A percentile compares a stretch with the other conserved stretches of the same genome.
Evolutionary conservation across 2,888 invertebrate species (phyloP).

Genomic region (Acanthoscelides obtectus): DNA sequence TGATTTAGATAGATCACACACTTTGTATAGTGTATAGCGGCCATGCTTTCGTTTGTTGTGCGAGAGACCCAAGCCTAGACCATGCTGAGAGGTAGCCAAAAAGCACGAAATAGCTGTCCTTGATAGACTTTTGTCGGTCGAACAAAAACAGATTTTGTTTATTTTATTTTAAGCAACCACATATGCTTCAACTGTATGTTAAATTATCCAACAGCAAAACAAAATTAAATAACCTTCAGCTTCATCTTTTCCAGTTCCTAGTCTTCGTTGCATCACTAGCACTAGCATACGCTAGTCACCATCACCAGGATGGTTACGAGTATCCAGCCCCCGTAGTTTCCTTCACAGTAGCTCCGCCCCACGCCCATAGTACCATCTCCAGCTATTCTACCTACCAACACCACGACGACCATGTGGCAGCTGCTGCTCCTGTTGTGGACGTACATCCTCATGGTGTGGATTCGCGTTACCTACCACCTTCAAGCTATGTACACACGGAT

Average conservation of each 20-base stretch:
- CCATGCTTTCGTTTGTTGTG: no score
- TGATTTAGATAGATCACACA: no score
- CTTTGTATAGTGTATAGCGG: no score
- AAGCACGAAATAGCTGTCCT: no score
- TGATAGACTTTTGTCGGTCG: no score
- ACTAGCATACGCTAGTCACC: background rate
- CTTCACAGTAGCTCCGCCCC: background rate
- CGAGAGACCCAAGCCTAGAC: no score
- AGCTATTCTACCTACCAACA: slow-evolving; percentile 16
- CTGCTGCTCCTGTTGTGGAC: slow-evolving; percentile 17
- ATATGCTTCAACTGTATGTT: no score
- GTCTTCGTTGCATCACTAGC: background rate
- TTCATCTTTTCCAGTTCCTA: background rate
- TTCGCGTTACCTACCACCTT: background rate
- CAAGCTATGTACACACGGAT: background rate
- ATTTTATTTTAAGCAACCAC: no score
- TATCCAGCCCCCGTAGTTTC: background rate
- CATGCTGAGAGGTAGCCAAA: no score
- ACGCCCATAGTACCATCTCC: slow-evolving; percentile 11
- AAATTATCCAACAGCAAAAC: no score
- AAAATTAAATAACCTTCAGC: no score
- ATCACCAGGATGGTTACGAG: background rate
- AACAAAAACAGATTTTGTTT: no score
- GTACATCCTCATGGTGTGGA: background rate
- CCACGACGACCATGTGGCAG: slow-evolving; percentile 13